Evolutionary conservation across 2,113 vertebrate species (phyloP).

Genomic region (Kobus ellipsiprymnus): DNA sequence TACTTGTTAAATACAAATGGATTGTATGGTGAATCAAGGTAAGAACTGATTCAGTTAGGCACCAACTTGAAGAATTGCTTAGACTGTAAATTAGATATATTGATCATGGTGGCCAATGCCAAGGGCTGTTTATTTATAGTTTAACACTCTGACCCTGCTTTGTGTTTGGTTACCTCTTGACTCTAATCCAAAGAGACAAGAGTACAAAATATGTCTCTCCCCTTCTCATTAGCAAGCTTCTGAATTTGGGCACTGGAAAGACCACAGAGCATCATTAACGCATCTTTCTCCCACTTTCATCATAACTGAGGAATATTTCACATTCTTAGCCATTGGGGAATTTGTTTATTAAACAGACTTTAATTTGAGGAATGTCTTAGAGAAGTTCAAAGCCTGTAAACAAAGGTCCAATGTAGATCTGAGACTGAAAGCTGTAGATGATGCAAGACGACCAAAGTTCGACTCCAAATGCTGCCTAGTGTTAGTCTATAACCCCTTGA

Average conservation of each 20-base stretch:
- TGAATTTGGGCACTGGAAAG: background rate
- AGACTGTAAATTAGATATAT: background rate
- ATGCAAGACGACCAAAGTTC: slow-evolving; percentile 32
- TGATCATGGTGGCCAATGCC: background rate
- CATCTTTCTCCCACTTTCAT: background rate
- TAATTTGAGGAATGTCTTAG: background rate
- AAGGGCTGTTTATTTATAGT: background rate
- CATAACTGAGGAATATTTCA: slow-evolving; percentile 27
- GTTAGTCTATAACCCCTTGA: background rate
- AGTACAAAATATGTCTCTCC: background rate
- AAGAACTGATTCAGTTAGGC: background rate
- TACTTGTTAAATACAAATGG: background rate
- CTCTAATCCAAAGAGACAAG: background rate
- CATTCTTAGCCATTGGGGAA: background rate
- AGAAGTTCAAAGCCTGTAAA: background rate
- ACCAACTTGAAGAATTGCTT: background rate
- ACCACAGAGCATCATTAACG: slow-evolving; percentile 9
- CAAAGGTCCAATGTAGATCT: background rate
- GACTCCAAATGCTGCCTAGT: background rate
- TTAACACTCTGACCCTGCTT: background rate
- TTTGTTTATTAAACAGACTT: background rate
- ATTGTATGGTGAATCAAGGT: background rate
- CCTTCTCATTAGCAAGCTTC: slow-evolving; percentile 17
- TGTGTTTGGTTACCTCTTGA: background rate
- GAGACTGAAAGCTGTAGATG: slow-evolving; percentile 20